Evolutionary conservation across 2,888 invertebrate species (phyloP).

Genomic region (Archaeoteleia sp.): DNA sequence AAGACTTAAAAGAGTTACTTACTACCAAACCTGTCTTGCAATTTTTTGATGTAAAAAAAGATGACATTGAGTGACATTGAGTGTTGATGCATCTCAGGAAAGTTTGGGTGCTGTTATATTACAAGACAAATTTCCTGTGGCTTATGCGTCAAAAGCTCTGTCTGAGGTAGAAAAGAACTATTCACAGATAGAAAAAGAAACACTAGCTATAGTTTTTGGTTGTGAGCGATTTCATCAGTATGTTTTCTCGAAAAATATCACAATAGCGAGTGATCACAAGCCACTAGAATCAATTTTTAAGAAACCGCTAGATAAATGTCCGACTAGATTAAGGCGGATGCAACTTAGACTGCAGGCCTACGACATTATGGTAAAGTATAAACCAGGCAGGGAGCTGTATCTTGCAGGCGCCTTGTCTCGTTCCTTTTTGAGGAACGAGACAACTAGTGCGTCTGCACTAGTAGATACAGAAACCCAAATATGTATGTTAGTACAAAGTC

Average conservation of each 20-base stretch:
- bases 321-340: constrained; percentile 14
- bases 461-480: too few relatives aligned
- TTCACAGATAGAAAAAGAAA: constrained; percentile 61
- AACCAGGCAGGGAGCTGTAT: constrained; percentile 58
- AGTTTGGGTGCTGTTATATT: constrained; percentile 64
- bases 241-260: constrained; percentile 4
- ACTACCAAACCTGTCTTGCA: constrained; percentile 51
- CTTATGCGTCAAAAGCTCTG: constrained; percentile 64
- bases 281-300: constrained; percentile 53
- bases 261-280: constrained; percentile 1
- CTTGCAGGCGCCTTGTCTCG: constrained; percentile 62
- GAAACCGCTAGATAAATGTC: constrained; percentile 47
- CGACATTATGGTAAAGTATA: constrained; percentile 31
- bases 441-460: too few relatives aligned
- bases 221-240: constrained; percentile 49
- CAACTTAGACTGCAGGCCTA: constrained; percentile 19
- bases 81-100: constrained; percentile 40
- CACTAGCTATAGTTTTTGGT: constrained; percentile 55
- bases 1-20: constrained; percentile 37
- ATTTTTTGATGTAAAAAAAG: constrained; percentile 57
- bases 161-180: constrained; percentile 54
- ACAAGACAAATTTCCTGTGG: constrained; percentile 64
- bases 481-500: background rate
- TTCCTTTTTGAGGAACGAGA: too few relatives aligned
- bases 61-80: constrained; percentile 54